A percentile compares a stretch with the other conserved stretches of the same genome.
phyloP scores from a whole-genome alignment of 2,888 invertebrate species.

The Synanthedon myopaeformis region DNA sequence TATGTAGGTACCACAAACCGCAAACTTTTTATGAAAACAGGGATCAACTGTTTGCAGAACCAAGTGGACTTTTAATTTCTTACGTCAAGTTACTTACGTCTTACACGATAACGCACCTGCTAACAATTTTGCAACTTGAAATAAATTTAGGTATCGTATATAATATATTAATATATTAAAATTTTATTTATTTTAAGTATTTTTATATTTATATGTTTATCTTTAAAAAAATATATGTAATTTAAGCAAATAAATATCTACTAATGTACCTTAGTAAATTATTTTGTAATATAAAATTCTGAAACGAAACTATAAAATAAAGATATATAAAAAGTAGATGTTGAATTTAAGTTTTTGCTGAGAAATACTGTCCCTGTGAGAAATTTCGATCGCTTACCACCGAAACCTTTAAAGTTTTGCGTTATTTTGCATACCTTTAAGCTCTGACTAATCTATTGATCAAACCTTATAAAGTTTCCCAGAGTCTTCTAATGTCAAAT shows the following conservation, averaged over 20 bases:
- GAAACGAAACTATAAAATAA: too few species aligned
- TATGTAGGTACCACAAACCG: constrained; percentile 29
- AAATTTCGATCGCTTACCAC: constrained; percentile 12
- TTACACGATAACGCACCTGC: not conserved
- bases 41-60: constrained; percentile 33
- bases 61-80: constrained; percentile 11
- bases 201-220: too few species aligned
- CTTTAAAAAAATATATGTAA: too few species aligned
- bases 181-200: too few species aligned
- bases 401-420: constrained; percentile 31
- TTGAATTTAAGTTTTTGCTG: constrained; percentile 7
- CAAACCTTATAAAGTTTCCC: not conserved
- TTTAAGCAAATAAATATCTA: too few species aligned
- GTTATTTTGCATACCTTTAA: constrained; percentile 26
- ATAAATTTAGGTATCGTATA: too few species aligned
- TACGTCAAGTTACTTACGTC: not conserved
- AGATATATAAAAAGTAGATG: too few species aligned
- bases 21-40: constrained; percentile 49
- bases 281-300: too few species aligned
- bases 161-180: too few species aligned
- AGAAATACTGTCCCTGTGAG: constrained; percentile 21
- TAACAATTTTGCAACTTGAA: too few species aligned
- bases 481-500: not conserved
- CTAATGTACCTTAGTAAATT: too few species aligned
- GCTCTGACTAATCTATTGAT: not conserved